Percentiles rank a stretch among this genome's conserved stretches.
phyloP scores from a whole-genome alignment of 2,888 invertebrate genomes.

The Pedicia rivosa region DNA sequence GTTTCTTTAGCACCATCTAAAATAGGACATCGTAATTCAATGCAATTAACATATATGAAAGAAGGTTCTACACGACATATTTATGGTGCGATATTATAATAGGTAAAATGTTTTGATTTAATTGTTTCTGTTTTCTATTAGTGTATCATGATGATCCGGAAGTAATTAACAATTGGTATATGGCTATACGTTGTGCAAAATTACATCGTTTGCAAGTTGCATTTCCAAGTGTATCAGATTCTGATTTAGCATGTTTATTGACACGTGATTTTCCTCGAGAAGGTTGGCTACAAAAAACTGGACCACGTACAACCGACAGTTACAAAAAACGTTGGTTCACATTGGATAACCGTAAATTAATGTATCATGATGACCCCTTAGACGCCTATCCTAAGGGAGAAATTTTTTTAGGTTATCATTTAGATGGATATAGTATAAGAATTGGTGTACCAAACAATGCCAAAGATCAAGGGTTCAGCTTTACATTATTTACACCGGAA shows the following conservation, averaged over 20 bases:
- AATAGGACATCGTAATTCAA: conserved; percentile 59
- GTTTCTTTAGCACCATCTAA: conserved; percentile 73
- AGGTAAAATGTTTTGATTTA: no score
- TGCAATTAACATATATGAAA: conserved; percentile 73
- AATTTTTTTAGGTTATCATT: conserved; percentile 56
- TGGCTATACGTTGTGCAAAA: conserved; percentile 70
- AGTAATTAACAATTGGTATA: conserved; percentile 73
- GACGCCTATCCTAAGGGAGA: conserved; percentile 84
- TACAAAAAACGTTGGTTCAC: conserved; percentile 81
- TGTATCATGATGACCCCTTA: conserved; percentile 79
- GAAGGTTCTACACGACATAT: conserved; percentile 76
- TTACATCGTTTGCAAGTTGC: conserved; percentile 68
- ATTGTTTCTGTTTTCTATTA: no score
- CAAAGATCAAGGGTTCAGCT: conserved; percentile 63
- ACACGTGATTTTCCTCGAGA: conserved; percentile 73
- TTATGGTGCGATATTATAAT: no score
- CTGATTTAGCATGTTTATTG: conserved; percentile 51
- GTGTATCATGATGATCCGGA: conserved; percentile 76
- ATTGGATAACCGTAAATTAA: conserved; percentile 73
- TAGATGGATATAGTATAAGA: conserved; percentile 59
- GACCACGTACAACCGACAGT: conserved; percentile 63
- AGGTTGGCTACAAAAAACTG: conserved; percentile 82
- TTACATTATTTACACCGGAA: conserved; percentile 68
- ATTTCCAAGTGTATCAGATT: conserved; percentile 59
- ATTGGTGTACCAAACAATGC: conserved; percentile 49